Evolutionary conservation across 1,140 invertebrate species (phyloP).

Genomic region (Papilio helenus): DNA sequence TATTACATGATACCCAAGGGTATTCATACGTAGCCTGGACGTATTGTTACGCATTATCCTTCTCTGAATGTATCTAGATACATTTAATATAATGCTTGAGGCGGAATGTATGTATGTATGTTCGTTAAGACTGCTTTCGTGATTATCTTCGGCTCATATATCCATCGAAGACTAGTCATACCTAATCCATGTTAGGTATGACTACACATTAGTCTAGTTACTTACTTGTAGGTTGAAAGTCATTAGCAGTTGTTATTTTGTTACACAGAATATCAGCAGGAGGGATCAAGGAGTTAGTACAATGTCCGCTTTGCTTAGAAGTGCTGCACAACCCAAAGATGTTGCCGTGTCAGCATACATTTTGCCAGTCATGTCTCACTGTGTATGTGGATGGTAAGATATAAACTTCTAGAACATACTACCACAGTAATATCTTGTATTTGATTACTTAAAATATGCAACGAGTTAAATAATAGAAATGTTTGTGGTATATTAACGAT

Average conservation of each 20-base stretch:
- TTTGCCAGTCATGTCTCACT: slow-evolving; percentile 86
- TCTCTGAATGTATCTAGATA: too few species aligned
- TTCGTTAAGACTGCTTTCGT: too few species aligned
- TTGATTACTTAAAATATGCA: neutral
- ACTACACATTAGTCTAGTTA: too few species aligned
- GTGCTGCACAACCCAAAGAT: slow-evolving; percentile 86
- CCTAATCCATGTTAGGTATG: too few species aligned
- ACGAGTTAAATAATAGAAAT: neutral
- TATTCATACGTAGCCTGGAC: too few species aligned
- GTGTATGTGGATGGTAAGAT: slow-evolving; percentile 73
- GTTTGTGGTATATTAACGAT: neutral
- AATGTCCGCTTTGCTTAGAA: slow-evolving; percentile 89
- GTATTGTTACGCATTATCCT: too few species aligned
- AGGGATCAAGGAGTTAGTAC: slow-evolving; percentile 86
- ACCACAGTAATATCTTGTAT: neutral
- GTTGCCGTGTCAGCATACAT: slow-evolving; percentile 90
- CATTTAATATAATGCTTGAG: too few species aligned
- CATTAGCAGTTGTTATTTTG: neutral
- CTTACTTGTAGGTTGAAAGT: neutral
- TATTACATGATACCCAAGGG: too few species aligned
- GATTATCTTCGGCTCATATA: too few species aligned
- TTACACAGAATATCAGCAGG: slow-evolving; percentile 73
- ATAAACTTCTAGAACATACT: slow-evolving; percentile 1
- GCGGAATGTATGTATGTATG: too few species aligned
- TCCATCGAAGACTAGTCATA: too few species aligned